phyloP scores from a whole-genome alignment of 2,113 vertebrate species.

The Speoplatyrhinus poulsoni region DNA sequence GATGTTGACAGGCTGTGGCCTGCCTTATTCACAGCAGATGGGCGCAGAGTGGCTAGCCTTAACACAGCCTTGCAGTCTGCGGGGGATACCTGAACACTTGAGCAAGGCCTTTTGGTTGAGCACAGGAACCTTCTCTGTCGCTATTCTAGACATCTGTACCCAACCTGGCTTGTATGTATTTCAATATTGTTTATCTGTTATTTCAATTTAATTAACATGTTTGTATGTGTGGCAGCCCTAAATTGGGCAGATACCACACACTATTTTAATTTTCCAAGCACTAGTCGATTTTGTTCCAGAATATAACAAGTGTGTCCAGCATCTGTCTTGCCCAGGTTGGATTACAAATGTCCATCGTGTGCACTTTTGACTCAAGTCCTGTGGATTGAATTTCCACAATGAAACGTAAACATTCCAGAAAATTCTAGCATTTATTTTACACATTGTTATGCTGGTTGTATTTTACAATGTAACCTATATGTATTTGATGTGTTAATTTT shows the following conservation, averaged over 20 bases:
- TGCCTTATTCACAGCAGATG: constrained; percentile 53
- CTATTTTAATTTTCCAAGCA: constrained; percentile 13
- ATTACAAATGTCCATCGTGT: constrained; percentile 11
- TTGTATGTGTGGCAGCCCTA: constrained; percentile 5
- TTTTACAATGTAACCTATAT: constrained; percentile 13
- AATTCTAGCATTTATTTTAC: constrained; percentile 10
- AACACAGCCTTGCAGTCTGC: constrained; percentile 52
- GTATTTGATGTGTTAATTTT: constrained; percentile 31
- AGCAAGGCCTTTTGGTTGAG: constrained; percentile 18
- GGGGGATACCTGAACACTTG: constrained; percentile 34
- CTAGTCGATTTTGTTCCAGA: background rate
- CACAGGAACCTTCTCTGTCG: constrained; percentile 22
- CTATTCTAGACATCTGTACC: constrained; percentile 16
- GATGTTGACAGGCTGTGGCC: constrained; percentile 45
- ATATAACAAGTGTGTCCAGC: constrained; percentile 11
- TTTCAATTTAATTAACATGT: constrained; percentile 6
- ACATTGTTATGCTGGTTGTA: constrained; percentile 6
- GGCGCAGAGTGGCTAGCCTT: constrained; percentile 64
- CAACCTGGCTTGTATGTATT: constrained; percentile 20
- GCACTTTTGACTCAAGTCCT: constrained; percentile 5
- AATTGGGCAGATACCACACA: constrained; percentile 21
- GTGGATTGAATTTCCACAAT: constrained; percentile 14
- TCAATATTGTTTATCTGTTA: constrained; percentile 19
- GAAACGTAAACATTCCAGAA: constrained; percentile 67
- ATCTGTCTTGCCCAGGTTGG: constrained; percentile 1